Evolutionary conservation across 1,140 invertebrate genomes (phyloP).

Genomic region (Cepaea nemoralis): DNA sequence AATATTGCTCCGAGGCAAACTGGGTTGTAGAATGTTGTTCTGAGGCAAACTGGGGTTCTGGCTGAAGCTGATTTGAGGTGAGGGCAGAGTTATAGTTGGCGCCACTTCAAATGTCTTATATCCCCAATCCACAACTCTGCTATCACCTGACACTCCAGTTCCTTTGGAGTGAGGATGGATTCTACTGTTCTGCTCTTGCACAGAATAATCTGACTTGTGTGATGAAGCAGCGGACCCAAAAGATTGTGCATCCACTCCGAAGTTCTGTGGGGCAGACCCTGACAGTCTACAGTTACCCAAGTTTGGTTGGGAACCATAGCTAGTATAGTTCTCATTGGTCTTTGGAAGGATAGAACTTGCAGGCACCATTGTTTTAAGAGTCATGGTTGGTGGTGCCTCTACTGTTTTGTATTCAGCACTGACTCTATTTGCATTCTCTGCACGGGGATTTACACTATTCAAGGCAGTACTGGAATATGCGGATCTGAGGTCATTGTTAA

Average conservation of each 20-base stretch:
- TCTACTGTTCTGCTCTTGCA: neutral
- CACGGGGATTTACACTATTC: neutral
- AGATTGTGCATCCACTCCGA: neutral
- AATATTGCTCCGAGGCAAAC: too few relatives aligned
- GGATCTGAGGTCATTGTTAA: neutral
- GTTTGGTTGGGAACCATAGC: neutral
- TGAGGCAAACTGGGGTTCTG: neutral
- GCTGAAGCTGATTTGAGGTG: neutral
- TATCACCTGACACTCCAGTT: neutral
- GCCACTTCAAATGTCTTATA: slow-evolving; percentile 12
- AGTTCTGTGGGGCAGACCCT: neutral
- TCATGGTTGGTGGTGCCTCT: neutral
- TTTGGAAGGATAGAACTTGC: neutral
- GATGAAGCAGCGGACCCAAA: too few relatives aligned
- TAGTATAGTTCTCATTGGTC: neutral
- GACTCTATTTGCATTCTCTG: neutral
- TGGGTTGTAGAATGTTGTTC: neutral
- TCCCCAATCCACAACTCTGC: neutral
- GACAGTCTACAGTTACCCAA: neutral
- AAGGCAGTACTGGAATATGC: neutral
- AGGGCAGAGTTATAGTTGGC: neutral
- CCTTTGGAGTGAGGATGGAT: neutral
- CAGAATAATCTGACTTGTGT: too few relatives aligned
- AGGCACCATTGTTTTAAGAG: neutral
- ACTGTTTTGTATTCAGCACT: neutral